Conservation (phyloP, 2,113 vertebrate genomes). For the Festucalex cinctus region DNA sequence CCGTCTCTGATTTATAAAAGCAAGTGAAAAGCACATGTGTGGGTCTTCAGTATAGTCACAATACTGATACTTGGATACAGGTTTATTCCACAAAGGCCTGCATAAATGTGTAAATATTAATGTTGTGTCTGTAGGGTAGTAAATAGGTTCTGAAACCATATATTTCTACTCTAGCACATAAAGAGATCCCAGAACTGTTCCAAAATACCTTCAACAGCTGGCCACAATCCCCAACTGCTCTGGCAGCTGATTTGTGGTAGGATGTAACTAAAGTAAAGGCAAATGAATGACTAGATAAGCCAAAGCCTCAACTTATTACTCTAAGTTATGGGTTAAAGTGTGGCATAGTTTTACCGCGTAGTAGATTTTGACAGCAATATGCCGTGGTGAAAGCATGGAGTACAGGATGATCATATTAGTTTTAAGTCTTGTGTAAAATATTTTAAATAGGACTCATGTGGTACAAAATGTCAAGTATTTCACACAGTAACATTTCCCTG, state of each 20-base stretch:
- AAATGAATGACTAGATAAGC: slow-evolving; percentile 49
- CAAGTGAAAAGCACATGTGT: slow-evolving; percentile 42
- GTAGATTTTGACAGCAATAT: background rate
- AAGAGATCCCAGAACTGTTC: slow-evolving; percentile 58
- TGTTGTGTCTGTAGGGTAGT: slow-evolving; percentile 4
- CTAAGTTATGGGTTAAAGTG: background rate
- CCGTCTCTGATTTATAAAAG: slow-evolving; percentile 46
- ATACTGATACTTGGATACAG: slow-evolving; percentile 47
- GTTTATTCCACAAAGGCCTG: slow-evolving; percentile 32
- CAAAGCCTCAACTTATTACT: background rate
- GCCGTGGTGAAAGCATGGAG: background rate
- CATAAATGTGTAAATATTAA: slow-evolving; percentile 38
- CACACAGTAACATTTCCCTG: background rate
- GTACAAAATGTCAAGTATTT: too few species aligned
- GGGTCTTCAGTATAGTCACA: slow-evolving; percentile 53
- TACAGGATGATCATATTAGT: too few species aligned
- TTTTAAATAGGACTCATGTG: too few species aligned
- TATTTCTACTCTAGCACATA: slow-evolving; percentile 60
- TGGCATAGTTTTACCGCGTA: background rate
- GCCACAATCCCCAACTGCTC: slow-evolving; percentile 56
- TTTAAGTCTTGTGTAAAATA: too few species aligned
- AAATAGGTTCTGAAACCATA: slow-evolving; percentile 18
- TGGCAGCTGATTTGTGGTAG: slow-evolving; percentile 62
- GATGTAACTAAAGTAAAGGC: slow-evolving; percentile 56
- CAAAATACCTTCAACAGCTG: slow-evolving; percentile 47